A percentile compares a stretch with the other conserved stretches of the same genome.
Conservation (phyloP, 2,113 vertebrate genomes). For the Anser cygnoides region DNA sequence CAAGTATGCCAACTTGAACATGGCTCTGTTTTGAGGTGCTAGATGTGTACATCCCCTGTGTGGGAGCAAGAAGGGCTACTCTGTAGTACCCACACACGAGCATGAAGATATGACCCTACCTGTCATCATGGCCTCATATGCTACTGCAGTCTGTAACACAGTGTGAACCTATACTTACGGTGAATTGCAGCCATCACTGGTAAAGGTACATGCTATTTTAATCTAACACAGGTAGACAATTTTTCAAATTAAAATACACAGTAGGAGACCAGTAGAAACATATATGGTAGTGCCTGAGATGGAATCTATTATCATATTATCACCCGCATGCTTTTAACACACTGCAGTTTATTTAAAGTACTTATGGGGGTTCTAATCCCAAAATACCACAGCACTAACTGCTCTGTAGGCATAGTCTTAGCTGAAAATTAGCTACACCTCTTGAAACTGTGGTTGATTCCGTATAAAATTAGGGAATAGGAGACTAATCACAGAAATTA, state of each 20-base stretch:
- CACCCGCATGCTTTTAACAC: background rate
- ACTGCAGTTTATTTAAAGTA: background rate
- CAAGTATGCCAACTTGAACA: background rate
- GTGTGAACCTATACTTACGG: background rate
- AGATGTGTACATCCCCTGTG: background rate
- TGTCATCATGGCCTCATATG: background rate
- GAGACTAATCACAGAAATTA: background rate
- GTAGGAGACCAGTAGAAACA: background rate
- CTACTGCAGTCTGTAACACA: background rate
- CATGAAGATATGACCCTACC: background rate
- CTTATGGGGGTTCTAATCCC: background rate
- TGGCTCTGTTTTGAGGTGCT: background rate
- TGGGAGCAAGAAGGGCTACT: background rate
- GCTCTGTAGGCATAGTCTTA: background rate
- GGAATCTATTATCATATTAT: background rate
- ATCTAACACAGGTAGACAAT: background rate
- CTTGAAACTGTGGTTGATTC: background rate
- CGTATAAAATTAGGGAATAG: background rate
- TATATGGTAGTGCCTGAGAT: background rate
- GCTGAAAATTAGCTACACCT: background rate
- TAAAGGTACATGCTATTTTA: background rate
- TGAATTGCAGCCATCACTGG: background rate
- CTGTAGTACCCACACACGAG: background rate
- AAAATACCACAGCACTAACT: background rate
- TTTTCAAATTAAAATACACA: background rate